Conservation (phyloP, 2,888 invertebrate species). For the Zelleria hepariella region DNA sequence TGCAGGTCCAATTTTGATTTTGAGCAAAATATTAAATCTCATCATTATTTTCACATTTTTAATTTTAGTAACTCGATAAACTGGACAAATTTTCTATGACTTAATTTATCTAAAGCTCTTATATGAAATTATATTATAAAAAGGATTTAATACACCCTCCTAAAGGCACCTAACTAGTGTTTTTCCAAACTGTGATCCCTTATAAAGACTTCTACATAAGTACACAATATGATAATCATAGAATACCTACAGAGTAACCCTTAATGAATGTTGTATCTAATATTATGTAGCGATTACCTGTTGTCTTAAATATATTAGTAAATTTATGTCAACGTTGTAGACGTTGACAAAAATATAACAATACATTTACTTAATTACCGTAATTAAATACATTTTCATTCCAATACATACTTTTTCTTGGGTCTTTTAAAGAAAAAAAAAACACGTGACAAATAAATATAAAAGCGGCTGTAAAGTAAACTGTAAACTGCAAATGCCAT, state of each 20-base stretch:
- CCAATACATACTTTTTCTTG: too few relatives aligned
- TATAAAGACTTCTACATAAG: slow-evolving; percentile 70
- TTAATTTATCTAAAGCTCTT: too few relatives aligned
- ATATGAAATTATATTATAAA: too few relatives aligned
- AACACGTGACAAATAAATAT: neutral
- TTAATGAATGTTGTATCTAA: neutral
- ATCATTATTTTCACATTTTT: too few relatives aligned
- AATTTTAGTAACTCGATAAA: too few relatives aligned
- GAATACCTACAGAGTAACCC: neutral
- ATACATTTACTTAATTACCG: neutral
- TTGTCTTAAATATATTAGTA: neutral
- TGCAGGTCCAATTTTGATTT: too few relatives aligned
- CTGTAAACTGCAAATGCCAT: neutral
- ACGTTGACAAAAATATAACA: too few relatives aligned
- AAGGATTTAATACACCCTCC: slow-evolving; percentile 27
- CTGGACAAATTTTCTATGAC: too few relatives aligned
- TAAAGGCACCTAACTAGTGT: slow-evolving; percentile 56
- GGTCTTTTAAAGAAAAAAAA: neutral
- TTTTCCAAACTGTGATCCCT: slow-evolving; percentile 71
- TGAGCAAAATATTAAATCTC: too few relatives aligned
- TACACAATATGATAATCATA: slow-evolving; percentile 31
- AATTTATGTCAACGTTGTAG: too few relatives aligned
- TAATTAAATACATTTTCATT: neutral
- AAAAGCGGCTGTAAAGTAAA: neutral
- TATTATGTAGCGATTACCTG: neutral